phyloP scores from a whole-genome alignment of 2,113 vertebrate genomes.

The Oncorhynchus mykiss region DNA sequence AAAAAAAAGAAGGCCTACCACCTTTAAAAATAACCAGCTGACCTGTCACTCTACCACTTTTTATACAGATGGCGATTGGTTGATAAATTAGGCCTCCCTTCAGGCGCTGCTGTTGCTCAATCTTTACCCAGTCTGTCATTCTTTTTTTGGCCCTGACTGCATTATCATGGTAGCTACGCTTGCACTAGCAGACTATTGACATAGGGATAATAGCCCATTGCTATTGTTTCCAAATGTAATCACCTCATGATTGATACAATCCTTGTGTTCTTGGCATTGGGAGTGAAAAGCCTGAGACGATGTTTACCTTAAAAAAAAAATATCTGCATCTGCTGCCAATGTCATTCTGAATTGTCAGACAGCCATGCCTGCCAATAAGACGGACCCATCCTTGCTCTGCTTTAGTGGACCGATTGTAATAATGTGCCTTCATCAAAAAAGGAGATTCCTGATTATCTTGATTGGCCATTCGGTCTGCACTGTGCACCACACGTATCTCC shows the following conservation, averaged over 20 bases:
- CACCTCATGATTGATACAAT: not conserved
- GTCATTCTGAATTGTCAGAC: not conserved
- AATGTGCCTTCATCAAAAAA: too few relatives aligned
- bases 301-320: not conserved
- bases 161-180: not conserved
- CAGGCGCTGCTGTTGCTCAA: not conserved
- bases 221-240: too few relatives aligned
- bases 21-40: conserved; percentile 34
- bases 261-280: not conserved
- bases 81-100: not conserved
- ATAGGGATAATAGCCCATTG: not conserved
- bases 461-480: not conserved
- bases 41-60: conserved; percentile 23
- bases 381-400: not conserved
- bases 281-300: not conserved
- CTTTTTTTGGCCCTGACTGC: not conserved
- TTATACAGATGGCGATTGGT: not conserved
- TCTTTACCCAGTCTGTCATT: not conserved
- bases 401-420: too few relatives aligned
- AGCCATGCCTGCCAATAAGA: not conserved
- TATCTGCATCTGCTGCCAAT: not conserved
- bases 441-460: not conserved
- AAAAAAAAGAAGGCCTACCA: conserved; percentile 24
- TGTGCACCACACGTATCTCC: too few relatives aligned
- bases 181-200: not conserved